Base-by-base conservation (phyloP, 1,140 invertebrate species). In the Aphidius gifuensis region DNA sequence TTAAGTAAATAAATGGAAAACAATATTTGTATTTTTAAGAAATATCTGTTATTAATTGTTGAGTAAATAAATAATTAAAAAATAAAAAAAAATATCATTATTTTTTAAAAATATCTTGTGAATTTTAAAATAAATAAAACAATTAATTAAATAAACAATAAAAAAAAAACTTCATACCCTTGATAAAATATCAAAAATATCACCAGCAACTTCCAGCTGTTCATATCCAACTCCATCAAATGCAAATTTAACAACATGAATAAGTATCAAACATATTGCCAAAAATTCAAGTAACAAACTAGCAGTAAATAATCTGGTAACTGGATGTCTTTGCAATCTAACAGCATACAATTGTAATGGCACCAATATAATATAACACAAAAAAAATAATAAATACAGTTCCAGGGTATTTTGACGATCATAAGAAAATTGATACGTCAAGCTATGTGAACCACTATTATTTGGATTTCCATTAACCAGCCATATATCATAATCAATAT, bases 381-480 rank as follows among this genome's bases (percentile, higher is more conserved):
- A 73, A 78, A 96, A 90, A 73, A 97, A 96, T 16, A 95, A 80
- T 58, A 97, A 80, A 80, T 97, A 96, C 58, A 98, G 84, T 78
- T 97, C 94, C 53, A 96, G 85, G 9, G 94, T 92, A 76, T 97
- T 94, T 81, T 96, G 93, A 75, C 90, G 86, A 77, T 99, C 96
- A 82, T 96, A 98, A 4, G 95, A 97, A 78, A 97, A 98, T 77
- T 99, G 95, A 82, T 95, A 96, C 63, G 93, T 88, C 69, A 98
- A 86, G 61, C 90, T 90, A 78, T 93, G 96, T 65, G 89, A 89
- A 32, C 87, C 85, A 60, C 89, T 92, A 63, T 85, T 83, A 71
- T 93, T 92, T 0, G 96, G 96, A 81, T 95, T 92, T 48, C 96
- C 94, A 84, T 98, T 98, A 0, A 98, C 95, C 38, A 98, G 82